These are phyloP conservation scores for Ridgeia piscesae DNA, from an alignment of 1,140 invertebrate species.

Conservation along the genomic window DNA sequence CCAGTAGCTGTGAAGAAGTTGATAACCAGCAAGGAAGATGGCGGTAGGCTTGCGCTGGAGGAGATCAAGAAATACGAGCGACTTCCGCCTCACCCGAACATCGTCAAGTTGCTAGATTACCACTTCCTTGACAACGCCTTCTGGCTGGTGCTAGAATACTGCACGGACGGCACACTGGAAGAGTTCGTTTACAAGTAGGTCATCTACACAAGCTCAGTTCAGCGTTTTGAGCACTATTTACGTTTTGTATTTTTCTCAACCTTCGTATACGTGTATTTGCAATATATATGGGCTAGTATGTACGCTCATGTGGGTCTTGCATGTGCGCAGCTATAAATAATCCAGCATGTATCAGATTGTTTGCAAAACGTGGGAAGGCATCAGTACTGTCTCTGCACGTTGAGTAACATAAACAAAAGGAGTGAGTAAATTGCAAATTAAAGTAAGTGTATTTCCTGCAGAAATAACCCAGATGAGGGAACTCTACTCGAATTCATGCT, in stretches of 20 bases:
- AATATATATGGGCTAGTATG: too few species aligned
- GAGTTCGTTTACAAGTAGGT: background rate
- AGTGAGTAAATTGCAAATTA: background rate
- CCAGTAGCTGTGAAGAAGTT: conserved; percentile 2
- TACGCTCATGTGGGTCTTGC: too few species aligned
- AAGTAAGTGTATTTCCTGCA: background rate
- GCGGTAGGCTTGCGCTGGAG: background rate
- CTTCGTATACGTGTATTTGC: too few species aligned
- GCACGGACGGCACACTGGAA: background rate
- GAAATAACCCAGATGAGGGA: background rate
- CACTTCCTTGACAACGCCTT: conserved; percentile 8
- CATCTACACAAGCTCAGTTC: background rate
- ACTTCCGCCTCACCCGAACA: background rate
- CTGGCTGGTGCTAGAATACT: conserved; percentile 14
- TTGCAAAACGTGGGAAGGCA: background rate
- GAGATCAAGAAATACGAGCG: conserved; percentile 14
- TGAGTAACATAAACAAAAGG: background rate
- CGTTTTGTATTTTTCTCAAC: too few species aligned
- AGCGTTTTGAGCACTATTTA: background rate
- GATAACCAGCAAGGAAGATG: background rate
- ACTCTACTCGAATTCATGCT: background rate
- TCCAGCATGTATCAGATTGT: background rate
- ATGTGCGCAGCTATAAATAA: background rate
- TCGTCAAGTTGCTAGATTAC: background rate
- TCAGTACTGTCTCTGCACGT: background rate